Percentiles rank a stretch among this genome's conserved stretches.
Conservation (phyloP, 2,888 invertebrate genomes). For the Tetheella fluctuosa region DNA sequence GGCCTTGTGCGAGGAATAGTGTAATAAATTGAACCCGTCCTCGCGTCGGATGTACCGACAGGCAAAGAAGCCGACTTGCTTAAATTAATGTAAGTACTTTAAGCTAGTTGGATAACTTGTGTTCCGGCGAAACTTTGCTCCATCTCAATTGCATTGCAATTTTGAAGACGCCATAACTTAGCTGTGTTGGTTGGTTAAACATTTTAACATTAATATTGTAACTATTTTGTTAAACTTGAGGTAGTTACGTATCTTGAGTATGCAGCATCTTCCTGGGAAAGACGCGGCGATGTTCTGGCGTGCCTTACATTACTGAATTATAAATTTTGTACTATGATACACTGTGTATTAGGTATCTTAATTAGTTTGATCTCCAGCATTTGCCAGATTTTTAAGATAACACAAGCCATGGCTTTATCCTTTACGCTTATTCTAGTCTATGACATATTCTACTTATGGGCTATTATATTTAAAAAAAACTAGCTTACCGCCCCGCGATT, state of each 20-base stretch:
- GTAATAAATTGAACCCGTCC: conserved; percentile 1
- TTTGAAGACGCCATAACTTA: conserved; percentile 24
- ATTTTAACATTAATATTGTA: conserved; percentile 16
- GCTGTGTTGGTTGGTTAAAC: conserved; percentile 13
- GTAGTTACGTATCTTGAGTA: conserved; percentile 10
- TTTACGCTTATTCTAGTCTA: too few relatives aligned
- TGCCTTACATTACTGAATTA: conserved; percentile 1
- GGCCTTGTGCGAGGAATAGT: too few relatives aligned
- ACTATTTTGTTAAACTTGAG: conserved; percentile 6
- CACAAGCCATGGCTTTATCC: too few relatives aligned
- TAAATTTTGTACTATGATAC: neutral
- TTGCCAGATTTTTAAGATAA: too few relatives aligned
- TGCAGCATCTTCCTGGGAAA: neutral
- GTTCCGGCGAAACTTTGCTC: conserved; percentile 22
- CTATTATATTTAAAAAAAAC: too few relatives aligned
- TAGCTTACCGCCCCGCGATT: too few relatives aligned
- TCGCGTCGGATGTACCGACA: conserved; percentile 10
- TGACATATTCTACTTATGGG: too few relatives aligned
- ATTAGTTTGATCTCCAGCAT: neutral
- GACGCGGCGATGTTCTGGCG: neutral
- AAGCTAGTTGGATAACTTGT: conserved; percentile 13
- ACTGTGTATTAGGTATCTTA: neutral
- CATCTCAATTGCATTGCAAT: conserved; percentile 30
- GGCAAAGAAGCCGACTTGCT: conserved; percentile 21
- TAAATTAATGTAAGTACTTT: conserved; percentile 23